Conservation (phyloP, 2,113 vertebrate species). For the human (Homo sapiens) region DNA sequence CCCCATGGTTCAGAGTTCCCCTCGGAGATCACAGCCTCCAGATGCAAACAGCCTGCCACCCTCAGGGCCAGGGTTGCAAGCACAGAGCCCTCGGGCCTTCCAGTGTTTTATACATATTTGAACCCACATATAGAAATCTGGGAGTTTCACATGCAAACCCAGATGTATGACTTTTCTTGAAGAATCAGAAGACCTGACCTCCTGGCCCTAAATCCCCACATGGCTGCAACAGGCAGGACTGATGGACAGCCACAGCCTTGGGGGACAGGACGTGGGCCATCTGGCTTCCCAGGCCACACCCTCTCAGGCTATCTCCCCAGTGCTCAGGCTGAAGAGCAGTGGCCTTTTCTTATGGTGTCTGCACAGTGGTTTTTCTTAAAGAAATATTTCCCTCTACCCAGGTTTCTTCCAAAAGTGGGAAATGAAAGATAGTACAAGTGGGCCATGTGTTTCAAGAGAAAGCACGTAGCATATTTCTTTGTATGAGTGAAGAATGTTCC, state of each 20-base stretch:
- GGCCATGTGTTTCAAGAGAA: not conserved
- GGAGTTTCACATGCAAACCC: not conserved
- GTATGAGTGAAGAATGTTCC: not conserved
- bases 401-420: slow-evolving; percentile 10
- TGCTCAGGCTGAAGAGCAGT: rapidly evolving
- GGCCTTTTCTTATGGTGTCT: not conserved
- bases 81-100: not conserved
- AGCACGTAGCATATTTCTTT: not conserved
- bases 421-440: not conserved
- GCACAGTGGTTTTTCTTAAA: slow-evolving; percentile 20
- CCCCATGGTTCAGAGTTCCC: not conserved
- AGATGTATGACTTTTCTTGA: not conserved
- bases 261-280: rapidly evolving
- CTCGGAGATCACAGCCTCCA: too few species aligned
- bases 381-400: slow-evolving; percentile 38
- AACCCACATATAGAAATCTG: not conserved
- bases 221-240: not conserved
- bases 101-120: not conserved
- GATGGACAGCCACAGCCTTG: rapidly evolving
- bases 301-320: not conserved
- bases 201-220: not conserved
- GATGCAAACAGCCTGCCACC: not conserved
- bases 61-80: not conserved
- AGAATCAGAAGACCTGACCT: not conserved
- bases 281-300: not conserved